Conservation (phyloP, 1,140 invertebrate species). For the Lamellibrachia luymesi region DNA sequence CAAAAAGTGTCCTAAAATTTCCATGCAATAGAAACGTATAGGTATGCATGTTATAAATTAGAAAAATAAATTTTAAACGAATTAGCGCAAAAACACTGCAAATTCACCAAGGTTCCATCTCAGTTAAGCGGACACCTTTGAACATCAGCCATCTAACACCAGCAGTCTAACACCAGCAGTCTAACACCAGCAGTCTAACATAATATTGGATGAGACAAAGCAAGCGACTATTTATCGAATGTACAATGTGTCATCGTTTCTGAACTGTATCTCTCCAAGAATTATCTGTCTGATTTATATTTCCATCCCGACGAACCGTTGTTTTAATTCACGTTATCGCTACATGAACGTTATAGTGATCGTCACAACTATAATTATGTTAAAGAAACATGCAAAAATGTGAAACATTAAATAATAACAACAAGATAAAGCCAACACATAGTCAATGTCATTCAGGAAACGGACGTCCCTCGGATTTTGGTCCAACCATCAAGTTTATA, state of each 20-base stretch:
- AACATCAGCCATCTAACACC: no score
- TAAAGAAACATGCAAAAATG: neutral
- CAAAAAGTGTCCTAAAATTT: neutral
- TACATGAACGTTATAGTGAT: neutral
- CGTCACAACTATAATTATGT: neutral
- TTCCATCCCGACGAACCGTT: neutral
- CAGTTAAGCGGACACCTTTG: no score
- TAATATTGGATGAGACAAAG: neutral
- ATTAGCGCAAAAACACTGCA: no score
- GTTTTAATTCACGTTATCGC: neutral
- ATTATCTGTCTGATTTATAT: neutral
- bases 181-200: neutral
- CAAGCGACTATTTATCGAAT: neutral
- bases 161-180: neutral
- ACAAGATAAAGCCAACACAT: neutral
- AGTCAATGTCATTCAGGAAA: neutral
- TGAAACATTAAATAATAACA: neutral
- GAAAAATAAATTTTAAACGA: no score
- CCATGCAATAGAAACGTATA: neutral
- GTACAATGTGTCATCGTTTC: neutral
- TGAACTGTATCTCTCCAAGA: neutral
- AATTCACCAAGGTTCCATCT: no score
- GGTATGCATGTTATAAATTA: no score
- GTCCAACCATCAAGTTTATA: neutral
- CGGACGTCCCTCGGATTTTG: neutral